Percentiles rank a stretch among this genome's conserved stretches.
Conservation (phyloP, 2,888 invertebrate genomes). For the Protonemura montana region DNA sequence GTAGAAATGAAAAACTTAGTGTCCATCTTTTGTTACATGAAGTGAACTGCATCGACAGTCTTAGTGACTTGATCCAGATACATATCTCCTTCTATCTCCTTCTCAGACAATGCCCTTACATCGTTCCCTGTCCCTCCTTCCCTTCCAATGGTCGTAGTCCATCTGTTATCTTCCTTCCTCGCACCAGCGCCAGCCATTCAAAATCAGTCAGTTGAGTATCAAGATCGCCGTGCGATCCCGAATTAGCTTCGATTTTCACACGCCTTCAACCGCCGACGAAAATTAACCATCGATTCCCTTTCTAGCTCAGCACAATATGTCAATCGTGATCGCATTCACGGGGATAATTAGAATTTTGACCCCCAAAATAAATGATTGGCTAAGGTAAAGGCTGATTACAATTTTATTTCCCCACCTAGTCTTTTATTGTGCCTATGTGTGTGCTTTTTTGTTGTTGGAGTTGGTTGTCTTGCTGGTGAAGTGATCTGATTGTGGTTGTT, state of each 20-base stretch:
- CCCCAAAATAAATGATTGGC: conserved; percentile 7
- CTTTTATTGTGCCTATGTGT: no score
- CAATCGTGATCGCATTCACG: conserved; percentile 2
- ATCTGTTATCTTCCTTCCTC: neutral
- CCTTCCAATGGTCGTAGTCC: neutral
- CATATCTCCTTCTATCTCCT: neutral
- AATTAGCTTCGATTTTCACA: neutral
- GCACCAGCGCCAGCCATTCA: no score
- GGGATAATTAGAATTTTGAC: neutral
- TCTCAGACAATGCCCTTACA: neutral
- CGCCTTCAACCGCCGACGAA: neutral
- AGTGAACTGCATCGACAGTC: neutral
- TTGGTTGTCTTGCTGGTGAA: no score
- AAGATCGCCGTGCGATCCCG: neutral
- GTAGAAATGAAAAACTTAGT: neutral
- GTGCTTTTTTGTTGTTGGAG: no score
- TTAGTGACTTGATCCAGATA: conserved; percentile 1
- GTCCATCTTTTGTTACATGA: neutral
- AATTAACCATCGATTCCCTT: neutral
- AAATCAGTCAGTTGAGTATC: neutral
- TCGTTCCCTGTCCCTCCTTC: neutral
- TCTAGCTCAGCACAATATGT: neutral
- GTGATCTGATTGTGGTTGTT: no score
- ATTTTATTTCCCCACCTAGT: neutral
- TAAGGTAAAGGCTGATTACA: neutral